These are phyloP conservation scores for Leptinotarsa undecemlineata DNA, from an alignment of 1,140 invertebrate species.

Conservation along the genomic window DNA sequence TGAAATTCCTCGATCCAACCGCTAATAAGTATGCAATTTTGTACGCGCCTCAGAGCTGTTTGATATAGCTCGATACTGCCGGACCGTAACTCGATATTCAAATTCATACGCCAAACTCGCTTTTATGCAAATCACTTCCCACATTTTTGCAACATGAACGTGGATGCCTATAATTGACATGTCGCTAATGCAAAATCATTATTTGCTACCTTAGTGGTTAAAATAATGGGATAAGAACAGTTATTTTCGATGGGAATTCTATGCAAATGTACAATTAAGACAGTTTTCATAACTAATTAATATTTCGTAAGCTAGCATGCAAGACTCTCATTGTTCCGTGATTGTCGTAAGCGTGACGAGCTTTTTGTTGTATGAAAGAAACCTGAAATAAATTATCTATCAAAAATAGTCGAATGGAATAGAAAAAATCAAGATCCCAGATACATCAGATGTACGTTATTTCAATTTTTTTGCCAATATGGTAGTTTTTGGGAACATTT, in stretches of 20 bases:
- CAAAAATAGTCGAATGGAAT: neutral
- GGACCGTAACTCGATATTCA: neutral
- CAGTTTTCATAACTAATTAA: conserved; percentile 7
- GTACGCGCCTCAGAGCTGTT: neutral
- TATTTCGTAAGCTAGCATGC: neutral
- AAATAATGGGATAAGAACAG: conserved; percentile 10
- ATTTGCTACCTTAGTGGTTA: conserved; percentile 8
- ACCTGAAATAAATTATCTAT: no score
- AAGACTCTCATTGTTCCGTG: neutral
- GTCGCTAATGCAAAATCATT: neutral
- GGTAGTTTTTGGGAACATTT: no score
- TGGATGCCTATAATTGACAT: conserved; percentile 14
- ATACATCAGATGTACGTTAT: neutral
- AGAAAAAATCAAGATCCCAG: neutral
- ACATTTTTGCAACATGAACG: conserved; percentile 8
- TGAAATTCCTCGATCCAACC: neutral
- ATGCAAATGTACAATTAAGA: conserved; percentile 5
- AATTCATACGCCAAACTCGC: neutral
- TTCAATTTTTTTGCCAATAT: no score
- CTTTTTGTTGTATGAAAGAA: neutral
- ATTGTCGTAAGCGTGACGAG: neutral
- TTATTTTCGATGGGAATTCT: conserved; percentile 4
- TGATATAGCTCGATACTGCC: neutral
- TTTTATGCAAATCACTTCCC: conserved; percentile 14
- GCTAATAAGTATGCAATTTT: conserved; percentile 3